These are phyloP conservation scores for Scaptomyza reducta DNA, from an alignment of 2,888 invertebrate genomes.

Conservation along the genomic window DNA sequence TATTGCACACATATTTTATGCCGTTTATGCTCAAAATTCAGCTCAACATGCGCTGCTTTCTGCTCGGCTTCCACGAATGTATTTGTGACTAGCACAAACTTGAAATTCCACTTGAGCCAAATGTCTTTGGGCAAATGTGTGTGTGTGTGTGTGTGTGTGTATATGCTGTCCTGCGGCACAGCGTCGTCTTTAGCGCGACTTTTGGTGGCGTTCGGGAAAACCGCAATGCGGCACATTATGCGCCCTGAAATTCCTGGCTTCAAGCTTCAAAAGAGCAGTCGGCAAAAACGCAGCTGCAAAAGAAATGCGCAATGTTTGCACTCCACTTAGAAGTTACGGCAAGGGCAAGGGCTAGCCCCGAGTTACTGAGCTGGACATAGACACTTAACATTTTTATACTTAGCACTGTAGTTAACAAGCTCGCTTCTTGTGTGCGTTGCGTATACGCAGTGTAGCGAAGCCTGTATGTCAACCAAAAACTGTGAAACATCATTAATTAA, in stretches of 20 bases:
- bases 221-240: constrained; percentile 82
- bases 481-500: constrained; percentile 61
- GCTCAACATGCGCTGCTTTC: constrained; percentile 54
- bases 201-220: constrained; percentile 66
- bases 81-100: constrained; percentile 29
- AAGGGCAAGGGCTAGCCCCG: constrained; percentile 15
- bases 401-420: constrained; percentile 55
- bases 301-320: constrained; percentile 71
- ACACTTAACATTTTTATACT: constrained; percentile 16
- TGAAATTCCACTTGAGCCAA: constrained; percentile 52
- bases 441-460: constrained; percentile 22
- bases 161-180: constrained; percentile 53
- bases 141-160: constrained; percentile 33
- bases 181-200: constrained; percentile 59
- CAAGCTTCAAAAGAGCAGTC: constrained; percentile 49
- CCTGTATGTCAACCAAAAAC: constrained; percentile 2
- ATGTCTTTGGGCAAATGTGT: constrained; percentile 23
- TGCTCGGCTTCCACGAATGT: constrained; percentile 9
- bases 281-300: constrained; percentile 62
- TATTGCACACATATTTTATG: constrained; percentile 79
- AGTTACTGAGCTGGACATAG: constrained; percentile 27
- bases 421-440: constrained; percentile 12
- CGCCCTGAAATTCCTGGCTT: constrained; percentile 70
- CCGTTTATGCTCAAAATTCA: constrained; percentile 78
- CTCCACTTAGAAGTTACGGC: constrained; percentile 21